Evolutionary conservation across 2,113 vertebrate species (phyloP), one percentile per base, ranked within the genome.

Genomic region (Ophthalmolycus amberensis): DNA sequence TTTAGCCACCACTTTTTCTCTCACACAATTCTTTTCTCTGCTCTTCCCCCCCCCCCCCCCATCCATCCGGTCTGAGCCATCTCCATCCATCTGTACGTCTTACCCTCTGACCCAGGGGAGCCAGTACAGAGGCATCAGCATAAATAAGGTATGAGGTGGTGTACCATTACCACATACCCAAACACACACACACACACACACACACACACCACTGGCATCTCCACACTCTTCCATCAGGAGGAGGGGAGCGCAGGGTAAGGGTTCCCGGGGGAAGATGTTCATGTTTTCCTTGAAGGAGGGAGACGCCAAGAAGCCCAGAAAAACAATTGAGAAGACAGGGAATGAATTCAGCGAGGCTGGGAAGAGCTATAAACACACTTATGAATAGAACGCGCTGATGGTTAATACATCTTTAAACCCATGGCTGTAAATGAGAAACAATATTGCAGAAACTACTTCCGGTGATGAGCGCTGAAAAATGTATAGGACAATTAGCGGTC

Each of bases 91-190:
- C 68, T 75, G 77, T 48, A 15, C 70, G 66, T 71, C 79, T 78
- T 82, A 59, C 69, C 83, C 54, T 73, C 32, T 16, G 80, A 58
- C 79, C 81, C 72, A n/a, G 29, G 69, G 82, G 76, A 91, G 79
- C 83, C 71, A 62, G 75, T 71, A 75, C 62, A 77, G 71, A 85
- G 77, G 82, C 80, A 70, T 75, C 80, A 82, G 76, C 73, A 90
- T 91, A 75, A 91, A 90, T 91, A 93, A 89, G 75, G 84, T 71
- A 91, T 91, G 89, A 90, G 80, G 77, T 80, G 60, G 86, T 87
- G 74, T 83, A 81, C 79, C 73, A 80, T 86, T 89, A 86, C 88
- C 79, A 79, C 75, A 64, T 29, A 63, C 65, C 50, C 59, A 76
- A 38, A 71, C 9, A 37, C 78, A 73, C 75, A 81, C 58, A 79